phyloP scores from a whole-genome alignment of 2,113 vertebrate species.

The Menidia beryllina region DNA sequence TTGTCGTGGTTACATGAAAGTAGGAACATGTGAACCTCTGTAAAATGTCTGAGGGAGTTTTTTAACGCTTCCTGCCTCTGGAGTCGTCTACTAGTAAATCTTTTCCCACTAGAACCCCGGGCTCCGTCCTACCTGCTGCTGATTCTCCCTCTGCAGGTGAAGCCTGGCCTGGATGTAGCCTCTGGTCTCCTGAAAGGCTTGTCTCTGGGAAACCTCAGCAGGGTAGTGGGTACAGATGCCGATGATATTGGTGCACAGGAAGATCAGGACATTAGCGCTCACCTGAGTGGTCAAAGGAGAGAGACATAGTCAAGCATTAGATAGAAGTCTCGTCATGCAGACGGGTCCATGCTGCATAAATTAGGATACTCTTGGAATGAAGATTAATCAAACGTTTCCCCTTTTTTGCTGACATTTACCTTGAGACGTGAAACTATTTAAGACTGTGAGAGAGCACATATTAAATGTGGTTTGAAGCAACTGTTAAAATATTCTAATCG shows the following conservation, averaged over 20 bases:
- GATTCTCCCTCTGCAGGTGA: slow-evolving; percentile 94
- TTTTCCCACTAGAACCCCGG: neutral
- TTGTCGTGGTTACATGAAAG: neutral
- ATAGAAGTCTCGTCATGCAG: neutral
- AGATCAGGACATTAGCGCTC: slow-evolving; percentile 92
- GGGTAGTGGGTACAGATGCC: slow-evolving; percentile 98
- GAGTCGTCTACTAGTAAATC: neutral
- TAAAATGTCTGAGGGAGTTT: no score
- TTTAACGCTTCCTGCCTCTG: no score
- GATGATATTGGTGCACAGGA: slow-evolving; percentile 96
- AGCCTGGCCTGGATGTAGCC: slow-evolving; percentile 96
- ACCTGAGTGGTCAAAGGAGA: slow-evolving; percentile 79
- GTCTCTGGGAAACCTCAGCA: slow-evolving; percentile 95
- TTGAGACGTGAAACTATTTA: neutral
- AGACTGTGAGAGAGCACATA: neutral
- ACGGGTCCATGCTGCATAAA: slow-evolving; percentile 1
- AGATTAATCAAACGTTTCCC: neutral
- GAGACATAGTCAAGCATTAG: neutral
- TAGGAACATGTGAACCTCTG: neutral
- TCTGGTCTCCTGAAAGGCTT: slow-evolving; percentile 96
- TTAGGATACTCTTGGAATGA: neutral
- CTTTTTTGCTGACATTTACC: neutral
- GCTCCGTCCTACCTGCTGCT: slow-evolving; percentile 88
- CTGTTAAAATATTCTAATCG: neutral
- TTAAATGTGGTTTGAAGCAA: neutral